These are phyloP conservation scores for Diprion similis DNA, from an alignment of 1,140 invertebrate genomes.

Conservation along the genomic window DNA sequence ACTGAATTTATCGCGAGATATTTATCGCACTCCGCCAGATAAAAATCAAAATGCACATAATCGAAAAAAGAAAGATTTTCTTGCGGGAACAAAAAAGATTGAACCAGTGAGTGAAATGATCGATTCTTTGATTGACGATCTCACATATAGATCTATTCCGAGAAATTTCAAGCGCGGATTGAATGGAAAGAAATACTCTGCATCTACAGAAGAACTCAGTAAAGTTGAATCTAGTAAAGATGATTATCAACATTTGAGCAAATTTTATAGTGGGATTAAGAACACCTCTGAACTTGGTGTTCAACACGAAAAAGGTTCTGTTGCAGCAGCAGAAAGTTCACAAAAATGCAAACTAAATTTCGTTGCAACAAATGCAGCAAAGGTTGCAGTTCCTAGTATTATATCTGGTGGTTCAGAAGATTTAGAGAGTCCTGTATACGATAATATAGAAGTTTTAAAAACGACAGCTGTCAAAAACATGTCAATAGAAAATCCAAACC, in stretches of 20 bases:
- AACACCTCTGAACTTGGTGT: background rate
- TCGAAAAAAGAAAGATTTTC: constrained; percentile 21
- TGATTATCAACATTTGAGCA: background rate
- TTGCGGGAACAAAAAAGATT: constrained; percentile 30
- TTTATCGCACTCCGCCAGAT: background rate
- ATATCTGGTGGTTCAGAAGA: constrained; percentile 12
- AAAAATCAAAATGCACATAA: constrained; percentile 4
- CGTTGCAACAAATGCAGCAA: background rate
- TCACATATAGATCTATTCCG: constrained; percentile 11
- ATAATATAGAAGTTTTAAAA: background rate
- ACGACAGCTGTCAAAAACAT: constrained; percentile 6
- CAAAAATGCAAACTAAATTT: background rate
- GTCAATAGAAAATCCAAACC: constrained; percentile 25
- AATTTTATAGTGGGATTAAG: background rate
- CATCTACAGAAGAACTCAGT: background rate
- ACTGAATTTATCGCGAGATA: background rate
- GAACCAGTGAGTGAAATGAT: constrained; percentile 26
- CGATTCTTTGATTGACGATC: constrained; percentile 17
- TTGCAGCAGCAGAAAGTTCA: background rate
- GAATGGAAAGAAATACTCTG: background rate
- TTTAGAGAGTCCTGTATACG: background rate
- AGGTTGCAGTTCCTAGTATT: background rate
- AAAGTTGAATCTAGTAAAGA: background rate
- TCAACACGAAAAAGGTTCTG: background rate
- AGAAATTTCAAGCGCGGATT: background rate